Evolutionary conservation across 2,797 vertebrate genomes (phyloP).

Genomic region (Carapus acus): DNA sequence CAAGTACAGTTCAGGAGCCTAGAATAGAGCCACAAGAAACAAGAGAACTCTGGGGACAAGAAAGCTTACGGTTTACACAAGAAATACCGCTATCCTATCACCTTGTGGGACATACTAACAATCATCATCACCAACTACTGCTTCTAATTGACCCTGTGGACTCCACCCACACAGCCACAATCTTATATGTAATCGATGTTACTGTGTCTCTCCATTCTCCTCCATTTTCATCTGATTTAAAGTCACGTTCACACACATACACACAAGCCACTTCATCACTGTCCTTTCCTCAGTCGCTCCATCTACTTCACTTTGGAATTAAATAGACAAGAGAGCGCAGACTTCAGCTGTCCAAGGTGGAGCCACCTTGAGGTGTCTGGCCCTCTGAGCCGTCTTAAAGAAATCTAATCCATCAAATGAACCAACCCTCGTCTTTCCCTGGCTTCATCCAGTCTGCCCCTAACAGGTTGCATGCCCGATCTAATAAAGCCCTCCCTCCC

Average conservation of each 20-base stretch:
- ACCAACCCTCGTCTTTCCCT: conserved; percentile 30
- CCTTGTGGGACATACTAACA: conserved; percentile 28
- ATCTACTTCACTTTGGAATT: conserved; percentile 3
- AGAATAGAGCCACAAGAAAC: too few species aligned
- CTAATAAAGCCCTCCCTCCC: conserved; percentile 39
- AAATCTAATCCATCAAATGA: conserved; percentile 57
- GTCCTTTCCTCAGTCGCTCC: background rate
- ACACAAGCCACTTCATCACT: background rate
- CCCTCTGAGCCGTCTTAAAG: conserved; percentile 37
- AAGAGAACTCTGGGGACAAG: too few species aligned
- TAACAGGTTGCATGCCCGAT: conserved; percentile 18
- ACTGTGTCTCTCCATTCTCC: conserved; percentile 6
- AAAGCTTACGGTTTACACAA: too few species aligned
- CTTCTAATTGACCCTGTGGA: conserved; percentile 41
- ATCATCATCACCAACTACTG: conserved; percentile 25
- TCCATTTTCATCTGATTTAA: conserved; percentile 3
- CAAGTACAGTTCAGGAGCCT: too few species aligned
- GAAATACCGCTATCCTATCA: too few species aligned
- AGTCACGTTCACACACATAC: background rate
- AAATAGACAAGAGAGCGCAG: too few species aligned
- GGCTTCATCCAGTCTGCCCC: conserved; percentile 24
- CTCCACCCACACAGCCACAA: conserved; percentile 25
- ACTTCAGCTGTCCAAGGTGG: conserved; percentile 42
- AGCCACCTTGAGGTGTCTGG: conserved; percentile 56
- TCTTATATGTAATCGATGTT: conserved; percentile 19